Conservation (phyloP, 2,888 invertebrate species). For the Tridacna gigas region DNA sequence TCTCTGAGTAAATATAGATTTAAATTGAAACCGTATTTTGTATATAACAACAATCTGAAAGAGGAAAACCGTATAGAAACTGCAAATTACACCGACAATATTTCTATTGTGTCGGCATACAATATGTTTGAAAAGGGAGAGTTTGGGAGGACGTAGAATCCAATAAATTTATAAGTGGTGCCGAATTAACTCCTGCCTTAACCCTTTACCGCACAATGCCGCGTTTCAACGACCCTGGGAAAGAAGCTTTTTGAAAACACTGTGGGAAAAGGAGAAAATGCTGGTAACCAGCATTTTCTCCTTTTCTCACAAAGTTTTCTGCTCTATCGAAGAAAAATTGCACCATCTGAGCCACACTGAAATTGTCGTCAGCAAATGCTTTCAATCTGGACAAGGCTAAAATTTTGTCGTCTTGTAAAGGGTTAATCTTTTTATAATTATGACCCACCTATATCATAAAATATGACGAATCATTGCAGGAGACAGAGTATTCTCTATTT, state of each 20-base stretch:
- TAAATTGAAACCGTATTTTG: not conserved
- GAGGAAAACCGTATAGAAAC: not conserved
- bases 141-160: not conserved
- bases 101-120: not conserved
- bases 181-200: not conserved
- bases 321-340: no score
- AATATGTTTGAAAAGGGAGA: slow-evolving; percentile 27
- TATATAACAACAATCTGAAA: not conserved
- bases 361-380: no score
- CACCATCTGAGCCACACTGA: no score
- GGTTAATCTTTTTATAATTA: no score
- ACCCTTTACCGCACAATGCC: not conserved
- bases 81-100: slow-evolving; percentile 10
- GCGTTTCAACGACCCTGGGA: not conserved
- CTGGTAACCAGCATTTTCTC: not conserved
- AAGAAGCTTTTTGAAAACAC: not conserved
- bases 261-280: not conserved
- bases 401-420: no score
- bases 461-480: no score
- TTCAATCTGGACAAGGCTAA: no score
- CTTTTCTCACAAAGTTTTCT: not conserved
- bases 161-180: no score
- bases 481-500: no score
- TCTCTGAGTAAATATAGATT: not conserved
- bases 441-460: no score